Evolutionary conservation across 2,888 invertebrate species (phyloP).

Genomic region (Boloria selene): DNA sequence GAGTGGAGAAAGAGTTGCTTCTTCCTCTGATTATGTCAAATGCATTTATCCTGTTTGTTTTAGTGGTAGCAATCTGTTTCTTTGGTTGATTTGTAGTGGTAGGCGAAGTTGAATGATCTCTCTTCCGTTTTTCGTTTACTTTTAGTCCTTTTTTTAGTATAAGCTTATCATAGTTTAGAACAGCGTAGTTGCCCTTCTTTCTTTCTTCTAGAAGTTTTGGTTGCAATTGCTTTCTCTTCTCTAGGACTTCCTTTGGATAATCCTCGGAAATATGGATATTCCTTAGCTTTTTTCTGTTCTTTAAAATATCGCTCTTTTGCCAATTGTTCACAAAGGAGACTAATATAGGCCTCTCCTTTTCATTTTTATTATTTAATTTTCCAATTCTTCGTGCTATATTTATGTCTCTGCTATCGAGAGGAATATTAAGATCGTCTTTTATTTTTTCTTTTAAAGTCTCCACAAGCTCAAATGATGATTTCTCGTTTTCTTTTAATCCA

Average conservation of each 20-base stretch:
- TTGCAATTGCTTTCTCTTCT: no score
- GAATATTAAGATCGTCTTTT: constrained; percentile 23
- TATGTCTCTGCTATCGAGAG: constrained; percentile 20
- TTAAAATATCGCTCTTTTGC: constrained; percentile 39
- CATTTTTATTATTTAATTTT: constrained; percentile 4
- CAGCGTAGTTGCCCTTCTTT: no score
- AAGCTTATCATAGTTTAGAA: no score
- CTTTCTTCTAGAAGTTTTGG: no score
- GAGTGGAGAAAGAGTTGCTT: no score
- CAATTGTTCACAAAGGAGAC: constrained; percentile 35
- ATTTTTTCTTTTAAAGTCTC: not conserved
- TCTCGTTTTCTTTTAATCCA: constrained; percentile 10
- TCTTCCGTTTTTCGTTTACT: no score
- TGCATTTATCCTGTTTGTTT: no score
- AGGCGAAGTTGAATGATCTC: no score
- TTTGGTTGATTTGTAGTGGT: no score
- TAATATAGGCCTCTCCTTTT: constrained; percentile 26
- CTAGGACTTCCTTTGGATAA: constrained; percentile 23
- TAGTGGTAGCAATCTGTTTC: no score
- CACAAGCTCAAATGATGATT: not conserved
- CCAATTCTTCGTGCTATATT: constrained; percentile 23
- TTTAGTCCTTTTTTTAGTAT: no score
- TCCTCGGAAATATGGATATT: constrained; percentile 31
- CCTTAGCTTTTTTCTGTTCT: constrained; percentile 37
- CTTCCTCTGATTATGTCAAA: constrained; percentile 13